A percentile compares a stretch with the other conserved stretches of the same genome.
Evolutionary conservation across 2,888 invertebrate species (phyloP).

Genomic region (Cryptophagus acutangulus): DNA sequence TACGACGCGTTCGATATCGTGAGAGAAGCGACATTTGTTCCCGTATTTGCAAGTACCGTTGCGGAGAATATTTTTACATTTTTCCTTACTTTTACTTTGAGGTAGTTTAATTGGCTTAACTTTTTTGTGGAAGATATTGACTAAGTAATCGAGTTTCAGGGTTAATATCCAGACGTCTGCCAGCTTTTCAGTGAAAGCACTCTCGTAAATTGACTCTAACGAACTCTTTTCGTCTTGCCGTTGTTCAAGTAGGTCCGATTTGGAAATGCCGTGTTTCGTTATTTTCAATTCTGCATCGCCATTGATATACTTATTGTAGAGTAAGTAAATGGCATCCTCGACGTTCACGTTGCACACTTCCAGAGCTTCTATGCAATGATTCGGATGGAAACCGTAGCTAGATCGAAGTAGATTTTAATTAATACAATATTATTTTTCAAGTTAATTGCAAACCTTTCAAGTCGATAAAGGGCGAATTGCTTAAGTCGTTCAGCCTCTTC

Average conservation of each 20-base stretch:
- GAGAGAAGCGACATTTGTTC: constrained; percentile 68
- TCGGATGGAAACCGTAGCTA: constrained; percentile 69
- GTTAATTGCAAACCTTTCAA: constrained; percentile 56
- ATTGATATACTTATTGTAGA: constrained; percentile 68
- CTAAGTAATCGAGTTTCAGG: constrained; percentile 63
- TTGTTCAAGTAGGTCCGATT: constrained; percentile 58
- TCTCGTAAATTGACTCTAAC: constrained; percentile 72
- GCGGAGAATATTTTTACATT: constrained; percentile 59
- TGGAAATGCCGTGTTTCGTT: no score
- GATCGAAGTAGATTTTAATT: constrained; percentile 30
- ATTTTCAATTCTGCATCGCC: constrained; percentile 49
- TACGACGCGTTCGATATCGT: constrained; percentile 53
- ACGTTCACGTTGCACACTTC: constrained; percentile 61
- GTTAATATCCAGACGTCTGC: constrained; percentile 68
- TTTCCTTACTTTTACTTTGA: constrained; percentile 49
- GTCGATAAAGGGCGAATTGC: constrained; percentile 65
- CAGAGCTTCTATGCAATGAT: constrained; percentile 71
- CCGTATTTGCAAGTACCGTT: constrained; percentile 68
- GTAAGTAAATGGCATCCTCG: constrained; percentile 65
- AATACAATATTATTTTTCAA: constrained; percentile 7
- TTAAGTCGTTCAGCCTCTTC: constrained; percentile 62
- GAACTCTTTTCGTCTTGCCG: constrained; percentile 68
- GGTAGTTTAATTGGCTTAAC: no score
- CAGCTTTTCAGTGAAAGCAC: constrained; percentile 63
- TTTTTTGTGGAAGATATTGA: constrained; percentile 48